Evolutionary conservation across 1,140 invertebrate genomes (phyloP).

Genomic region (Homarus americanus): DNA sequence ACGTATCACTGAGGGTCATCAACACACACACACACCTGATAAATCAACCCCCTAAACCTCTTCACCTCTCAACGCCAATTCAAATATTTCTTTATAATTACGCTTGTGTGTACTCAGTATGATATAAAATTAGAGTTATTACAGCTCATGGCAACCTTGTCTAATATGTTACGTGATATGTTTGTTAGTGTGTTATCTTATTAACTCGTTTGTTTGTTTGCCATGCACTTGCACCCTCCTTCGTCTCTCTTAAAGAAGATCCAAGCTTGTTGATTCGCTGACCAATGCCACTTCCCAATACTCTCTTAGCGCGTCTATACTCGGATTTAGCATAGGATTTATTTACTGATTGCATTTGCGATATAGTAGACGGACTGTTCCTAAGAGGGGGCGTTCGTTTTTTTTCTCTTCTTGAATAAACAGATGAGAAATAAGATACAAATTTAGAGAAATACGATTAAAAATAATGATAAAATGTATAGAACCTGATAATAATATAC

Average conservation of each 20-base stretch:
- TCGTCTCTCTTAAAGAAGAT: constrained; percentile 15
- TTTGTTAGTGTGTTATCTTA: constrained; percentile 52
- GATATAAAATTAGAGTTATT: constrained; percentile 11
- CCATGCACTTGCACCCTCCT: constrained; percentile 39
- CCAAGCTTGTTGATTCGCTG: not conserved
- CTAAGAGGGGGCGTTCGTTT: too few species aligned
- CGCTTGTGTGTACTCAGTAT: not conserved
- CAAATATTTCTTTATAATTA: constrained; percentile 21
- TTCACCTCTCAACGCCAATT: not conserved
- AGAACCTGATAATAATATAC: too few species aligned
- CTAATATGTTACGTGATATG: constrained; percentile 19
- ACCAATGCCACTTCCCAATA: not conserved
- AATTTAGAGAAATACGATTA: too few species aligned
- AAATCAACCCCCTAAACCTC: not conserved
- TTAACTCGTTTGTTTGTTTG: constrained; percentile 50
- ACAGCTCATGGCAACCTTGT: constrained; percentile 6
- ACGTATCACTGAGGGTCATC: too few species aligned
- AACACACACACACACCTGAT: too few species aligned
- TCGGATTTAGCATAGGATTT: not conserved
- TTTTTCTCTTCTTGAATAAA: too few species aligned
- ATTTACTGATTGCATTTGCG: too few species aligned
- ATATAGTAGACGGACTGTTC: too few species aligned
- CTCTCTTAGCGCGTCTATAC: not conserved
- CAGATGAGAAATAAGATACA: too few species aligned
- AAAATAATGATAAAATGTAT: too few species aligned